Conservation (phyloP, 2,797 vertebrate genomes). For the Rhinogobio ventralis region DNA sequence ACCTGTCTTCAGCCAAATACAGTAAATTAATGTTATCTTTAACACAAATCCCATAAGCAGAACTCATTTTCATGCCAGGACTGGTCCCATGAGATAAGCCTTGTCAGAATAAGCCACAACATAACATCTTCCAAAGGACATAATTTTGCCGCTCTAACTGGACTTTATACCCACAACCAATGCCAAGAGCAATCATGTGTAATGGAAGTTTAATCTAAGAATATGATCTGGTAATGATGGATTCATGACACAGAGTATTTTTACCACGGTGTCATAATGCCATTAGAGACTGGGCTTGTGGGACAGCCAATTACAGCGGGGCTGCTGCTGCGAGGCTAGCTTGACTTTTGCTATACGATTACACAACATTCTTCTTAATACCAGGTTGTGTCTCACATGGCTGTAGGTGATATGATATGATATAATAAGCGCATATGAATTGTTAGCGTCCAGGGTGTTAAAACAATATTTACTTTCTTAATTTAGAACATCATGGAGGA, state of each 20-base stretch:
- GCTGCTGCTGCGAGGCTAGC: not conserved
- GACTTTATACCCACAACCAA: conserved; percentile 11
- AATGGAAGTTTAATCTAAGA: conserved; percentile 41
- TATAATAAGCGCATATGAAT: not conserved
- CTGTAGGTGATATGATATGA: not conserved
- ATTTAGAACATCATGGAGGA: not conserved
- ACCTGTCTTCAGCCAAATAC: conserved; percentile 23
- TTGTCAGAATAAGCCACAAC: conserved; percentile 27
- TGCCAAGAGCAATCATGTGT: conserved; percentile 35
- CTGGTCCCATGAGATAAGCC: conserved; percentile 44
- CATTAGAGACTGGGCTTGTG: not conserved
- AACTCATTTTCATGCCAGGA: conserved; percentile 43
- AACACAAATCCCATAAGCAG: conserved; percentile 32
- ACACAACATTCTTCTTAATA: conserved; percentile 20
- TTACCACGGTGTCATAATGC: not conserved
- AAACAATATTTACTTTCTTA: not conserved
- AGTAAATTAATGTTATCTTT: conserved; percentile 42
- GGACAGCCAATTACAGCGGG: conserved; percentile 11
- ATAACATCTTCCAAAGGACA: conserved; percentile 28
- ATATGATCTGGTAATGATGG: conserved; percentile 42
- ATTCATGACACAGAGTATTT: conserved; percentile 29
- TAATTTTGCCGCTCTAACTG: conserved; percentile 9
- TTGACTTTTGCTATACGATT: conserved; percentile 7
- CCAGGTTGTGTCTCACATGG: not conserved
- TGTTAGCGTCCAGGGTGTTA: not conserved